Percentiles rank a stretch among this genome's conserved stretches.
phyloP scores from a whole-genome alignment of 2,888 invertebrate species.

The Willowsia nigromaculata region DNA sequence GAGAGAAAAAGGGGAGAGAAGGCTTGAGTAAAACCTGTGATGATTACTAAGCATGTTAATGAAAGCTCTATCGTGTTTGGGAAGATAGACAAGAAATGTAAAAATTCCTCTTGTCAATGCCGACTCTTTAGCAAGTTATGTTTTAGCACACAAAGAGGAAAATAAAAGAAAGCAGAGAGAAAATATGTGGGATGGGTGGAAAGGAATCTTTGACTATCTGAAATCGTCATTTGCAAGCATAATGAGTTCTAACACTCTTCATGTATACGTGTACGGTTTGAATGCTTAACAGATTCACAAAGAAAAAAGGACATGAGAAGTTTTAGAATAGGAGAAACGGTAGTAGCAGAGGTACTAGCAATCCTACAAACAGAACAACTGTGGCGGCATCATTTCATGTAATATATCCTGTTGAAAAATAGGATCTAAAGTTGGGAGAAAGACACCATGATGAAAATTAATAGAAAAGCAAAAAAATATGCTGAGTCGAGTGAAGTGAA shows the following conservation, averaged over 20 bases:
- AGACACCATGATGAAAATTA: slow-evolving; percentile 59
- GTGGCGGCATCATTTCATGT: slow-evolving; percentile 1
- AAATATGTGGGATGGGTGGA: neutral
- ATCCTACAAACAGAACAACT: neutral
- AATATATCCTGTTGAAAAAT: slow-evolving; percentile 53
- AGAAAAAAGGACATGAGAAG: slow-evolving; percentile 2
- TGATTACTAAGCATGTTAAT: slow-evolving; percentile 63
- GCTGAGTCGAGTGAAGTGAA: slow-evolving; percentile 36
- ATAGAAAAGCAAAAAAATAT: slow-evolving; percentile 59
- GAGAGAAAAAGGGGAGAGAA: neutral
- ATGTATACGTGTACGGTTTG: neutral
- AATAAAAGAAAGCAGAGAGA: neutral
- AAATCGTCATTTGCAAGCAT: slow-evolving; percentile 67
- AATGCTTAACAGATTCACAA: neutral
- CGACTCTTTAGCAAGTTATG: slow-evolving; percentile 13
- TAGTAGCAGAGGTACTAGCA: neutral
- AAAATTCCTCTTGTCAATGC: slow-evolving; percentile 38
- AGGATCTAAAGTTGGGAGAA: slow-evolving; percentile 7
- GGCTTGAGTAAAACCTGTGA: slow-evolving; percentile 30
- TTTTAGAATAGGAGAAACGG: neutral
- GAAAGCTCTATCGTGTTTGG: slow-evolving; percentile 20
- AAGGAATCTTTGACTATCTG: slow-evolving; percentile 27
- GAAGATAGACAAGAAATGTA: slow-evolving; percentile 41
- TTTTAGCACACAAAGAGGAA: slow-evolving; percentile 1
- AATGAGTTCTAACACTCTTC: slow-evolving; percentile 47